Evolutionary conservation across 1,140 invertebrate genomes (phyloP), one percentile per base, ranked within the genome.

Genomic region (Bicyclus anynana): DNA sequence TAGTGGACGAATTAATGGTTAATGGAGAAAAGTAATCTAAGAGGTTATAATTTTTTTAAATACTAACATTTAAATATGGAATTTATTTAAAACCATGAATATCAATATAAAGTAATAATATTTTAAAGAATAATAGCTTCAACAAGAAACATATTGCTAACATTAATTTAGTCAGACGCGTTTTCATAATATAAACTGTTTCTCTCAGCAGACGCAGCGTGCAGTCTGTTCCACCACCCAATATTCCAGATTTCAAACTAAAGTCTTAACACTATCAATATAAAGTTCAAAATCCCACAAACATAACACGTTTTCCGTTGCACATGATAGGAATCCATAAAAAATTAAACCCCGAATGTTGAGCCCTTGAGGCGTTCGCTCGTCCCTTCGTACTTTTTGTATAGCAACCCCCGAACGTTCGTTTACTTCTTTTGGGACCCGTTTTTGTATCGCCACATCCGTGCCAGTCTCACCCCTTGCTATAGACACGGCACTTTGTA

Each of bases 331-430:
- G 54, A 49, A 53, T 50, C 62, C 58, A 57, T 60, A 65, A 61
- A 65, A 65, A 60, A 60, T 54, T 44, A 52, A 59, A 53, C 59
- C 46, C 46, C 50, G 21, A 55, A 65, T 44, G 20, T 55, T 54
- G 38, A 71, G 68, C 72, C 71, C 67, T 70, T 65, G 57, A 44
- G 35, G 52, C 54, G 21, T 37, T 33, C 62, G 21, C 50, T 69
- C 64, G 68, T 71, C 74, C 76, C 76, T 77, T 74, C 69, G 48
- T 66, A 67, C 67, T 77, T 81, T 81, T 81, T 81, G 73, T 81
- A 71, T 56, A 49, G 60, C 53, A 68, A 63, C 69, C 67, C 69
- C 64, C 61, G 44, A 52, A 59, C 54, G 40, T 62, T 55, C 53
- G 53, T 53, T 65, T 65, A 62, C 42, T 66, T 69, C 62, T 69